A percentile compares a stretch with the other conserved stretches of the same genome.
phyloP scores from a whole-genome alignment of 2,113 vertebrate genomes.

The Lethenteron reissneri region DNA sequence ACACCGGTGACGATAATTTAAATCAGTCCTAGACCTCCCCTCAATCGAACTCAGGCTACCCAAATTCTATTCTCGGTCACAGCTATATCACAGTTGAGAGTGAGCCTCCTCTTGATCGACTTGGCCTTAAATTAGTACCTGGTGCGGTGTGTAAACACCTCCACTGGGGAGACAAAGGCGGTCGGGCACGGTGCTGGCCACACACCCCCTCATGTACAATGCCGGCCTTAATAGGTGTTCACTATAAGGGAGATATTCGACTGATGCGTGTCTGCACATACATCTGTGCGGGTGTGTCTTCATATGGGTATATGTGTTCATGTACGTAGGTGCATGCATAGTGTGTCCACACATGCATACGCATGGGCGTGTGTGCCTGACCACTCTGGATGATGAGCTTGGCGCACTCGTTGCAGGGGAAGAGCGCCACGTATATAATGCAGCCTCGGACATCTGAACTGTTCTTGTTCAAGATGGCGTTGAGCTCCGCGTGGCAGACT shows the following conservation, averaged over 20 bases:
- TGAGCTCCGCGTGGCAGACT: constrained; percentile 91
- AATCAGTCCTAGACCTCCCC: too few species aligned
- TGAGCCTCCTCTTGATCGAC: too few species aligned
- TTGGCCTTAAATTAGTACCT: too few species aligned
- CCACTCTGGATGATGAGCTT: constrained; percentile 95
- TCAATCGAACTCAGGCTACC: too few species aligned
- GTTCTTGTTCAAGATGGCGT: constrained; percentile 98
- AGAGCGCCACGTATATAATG: constrained; percentile 73
- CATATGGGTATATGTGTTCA: background rate
- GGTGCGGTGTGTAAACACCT: too few species aligned
- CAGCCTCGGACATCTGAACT: constrained; percentile 77
- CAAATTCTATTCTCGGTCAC: too few species aligned
- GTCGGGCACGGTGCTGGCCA: too few species aligned
- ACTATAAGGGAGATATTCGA: constrained; percentile 15
- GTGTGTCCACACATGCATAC: constrained; percentile 1
- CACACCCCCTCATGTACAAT: too few species aligned
- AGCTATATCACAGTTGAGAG: too few species aligned
- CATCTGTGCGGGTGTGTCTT: background rate
- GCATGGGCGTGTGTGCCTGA: constrained; percentile 15
- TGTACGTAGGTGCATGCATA: background rate
- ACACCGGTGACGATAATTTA: too few species aligned
- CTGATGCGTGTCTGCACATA: constrained; percentile 8
- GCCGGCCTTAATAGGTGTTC: too few species aligned
- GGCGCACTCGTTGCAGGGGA: constrained; percentile 94
- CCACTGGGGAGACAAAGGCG: too few species aligned